A percentile compares a stretch with the other conserved stretches of the same genome.
phyloP scores from a whole-genome alignment of 2,888 invertebrate genomes.

The Imbricaverruca yamaguchii region DNA sequence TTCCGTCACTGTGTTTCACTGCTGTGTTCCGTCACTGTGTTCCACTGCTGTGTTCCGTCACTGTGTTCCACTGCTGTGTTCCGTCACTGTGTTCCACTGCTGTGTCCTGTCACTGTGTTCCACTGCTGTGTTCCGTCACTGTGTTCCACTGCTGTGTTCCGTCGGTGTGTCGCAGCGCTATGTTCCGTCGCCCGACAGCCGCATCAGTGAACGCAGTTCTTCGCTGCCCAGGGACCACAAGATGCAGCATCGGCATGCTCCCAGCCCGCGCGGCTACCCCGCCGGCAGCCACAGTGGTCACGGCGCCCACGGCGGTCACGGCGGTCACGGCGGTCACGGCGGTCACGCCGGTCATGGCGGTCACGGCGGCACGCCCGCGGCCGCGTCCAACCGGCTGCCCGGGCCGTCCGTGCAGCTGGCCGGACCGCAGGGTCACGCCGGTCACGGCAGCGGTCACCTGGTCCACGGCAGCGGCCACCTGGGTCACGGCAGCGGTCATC shows the following conservation, averaged over 20 bases:
- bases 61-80: too few relatives aligned
- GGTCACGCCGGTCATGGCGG: background rate
- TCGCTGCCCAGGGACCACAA: constrained; percentile 23
- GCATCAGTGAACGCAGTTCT: background rate
- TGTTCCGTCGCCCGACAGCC: background rate
- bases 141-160: too few relatives aligned
- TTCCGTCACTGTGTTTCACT: too few relatives aligned
- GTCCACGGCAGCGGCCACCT: background rate
- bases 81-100: too few relatives aligned
- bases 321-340: too few relatives aligned
- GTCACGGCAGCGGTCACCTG: background rate
- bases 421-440: background rate
- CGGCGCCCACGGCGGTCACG: too few relatives aligned
- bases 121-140: too few relatives aligned
- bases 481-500: background rate
- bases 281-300: background rate
- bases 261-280: background rate
- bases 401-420: constrained; percentile 1
- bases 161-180: too few relatives aligned
- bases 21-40: too few relatives aligned
- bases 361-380: background rate
- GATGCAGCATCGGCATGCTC: constrained; percentile 4
- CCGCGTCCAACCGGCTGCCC: background rate
- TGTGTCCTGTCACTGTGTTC: too few relatives aligned
- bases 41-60: too few relatives aligned